phyloP scores from a whole-genome alignment of 2,888 invertebrate genomes.

The Metopia argyrocephala region DNA sequence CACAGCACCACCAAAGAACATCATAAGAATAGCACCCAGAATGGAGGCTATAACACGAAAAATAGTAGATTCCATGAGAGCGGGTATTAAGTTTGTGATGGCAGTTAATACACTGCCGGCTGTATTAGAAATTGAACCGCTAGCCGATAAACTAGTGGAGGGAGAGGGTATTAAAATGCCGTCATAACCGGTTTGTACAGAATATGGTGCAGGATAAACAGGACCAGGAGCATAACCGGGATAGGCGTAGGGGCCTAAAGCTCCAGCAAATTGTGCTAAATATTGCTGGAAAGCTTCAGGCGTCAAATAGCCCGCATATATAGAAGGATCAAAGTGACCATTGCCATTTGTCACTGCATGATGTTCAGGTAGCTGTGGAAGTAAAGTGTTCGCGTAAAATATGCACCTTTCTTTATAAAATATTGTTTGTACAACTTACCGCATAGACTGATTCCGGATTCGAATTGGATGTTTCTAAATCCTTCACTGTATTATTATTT shows the following conservation, averaged over 20 bases:
- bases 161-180: constrained; percentile 77
- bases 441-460: constrained; percentile 44
- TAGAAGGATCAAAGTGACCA: constrained; percentile 69
- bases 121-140: constrained; percentile 55
- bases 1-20: constrained; percentile 80
- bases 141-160: constrained; percentile 60
- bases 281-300: constrained; percentile 77
- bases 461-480: constrained; percentile 45
- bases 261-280: constrained; percentile 73
- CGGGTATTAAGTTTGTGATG: constrained; percentile 70
- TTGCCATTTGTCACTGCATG: constrained; percentile 61
- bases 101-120: constrained; percentile 67
- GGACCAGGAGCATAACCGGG: constrained; percentile 68
- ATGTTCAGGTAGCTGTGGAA: constrained; percentile 67
- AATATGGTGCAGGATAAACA: constrained; percentile 73
- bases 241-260: constrained; percentile 69
- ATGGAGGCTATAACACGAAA: constrained; percentile 79
- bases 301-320: constrained; percentile 72
- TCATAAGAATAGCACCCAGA: constrained; percentile 77
- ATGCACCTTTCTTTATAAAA: background rate
- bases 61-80: constrained; percentile 74
- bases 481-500: constrained; percentile 8
- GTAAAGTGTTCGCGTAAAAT: background rate
- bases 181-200: constrained; percentile 78
- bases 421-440: constrained; percentile 31